These are phyloP conservation scores for Tachuris rubrigastra DNA, from an alignment of 2,113 vertebrate genomes.

Conservation along the genomic window DNA sequence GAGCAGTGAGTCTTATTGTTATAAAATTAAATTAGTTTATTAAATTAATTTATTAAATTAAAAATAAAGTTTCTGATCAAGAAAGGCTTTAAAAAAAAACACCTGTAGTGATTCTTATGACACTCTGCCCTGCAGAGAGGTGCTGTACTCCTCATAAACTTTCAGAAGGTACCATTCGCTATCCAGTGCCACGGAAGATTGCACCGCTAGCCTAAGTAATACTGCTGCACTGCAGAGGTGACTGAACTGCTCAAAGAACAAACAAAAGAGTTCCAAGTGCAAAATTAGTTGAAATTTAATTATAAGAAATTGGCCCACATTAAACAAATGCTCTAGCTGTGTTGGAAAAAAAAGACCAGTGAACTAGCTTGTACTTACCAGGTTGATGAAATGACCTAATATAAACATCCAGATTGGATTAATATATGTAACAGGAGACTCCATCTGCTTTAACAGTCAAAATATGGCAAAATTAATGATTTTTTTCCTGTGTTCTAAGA, in stretches of 20 bases:
- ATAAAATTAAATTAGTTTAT: too few species aligned
- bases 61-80: neutral
- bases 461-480: neutral
- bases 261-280: neutral
- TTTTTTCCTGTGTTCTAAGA: neutral
- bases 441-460: constrained; percentile 17
- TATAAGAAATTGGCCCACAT: neutral
- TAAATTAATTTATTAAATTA: too few species aligned
- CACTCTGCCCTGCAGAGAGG: neutral
- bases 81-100: neutral
- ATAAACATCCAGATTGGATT: constrained; percentile 6
- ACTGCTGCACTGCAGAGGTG: neutral
- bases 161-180: neutral
- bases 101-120: neutral
- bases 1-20: neutral
- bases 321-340: neutral
- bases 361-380: neutral
- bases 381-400: neutral
- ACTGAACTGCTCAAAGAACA: neutral
- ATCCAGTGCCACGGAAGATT: neutral
- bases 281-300: constrained; percentile 23
- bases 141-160: neutral
- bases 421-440: neutral
- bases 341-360: neutral
- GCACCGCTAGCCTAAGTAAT: neutral